These are phyloP conservation scores for Oryctolagus cuniculus DNA, from an alignment of 2,113 vertebrate genomes.

Conservation along the genomic window mOryCun1.1 NC_091453.1:125584001-125584500, in stretches of 20 bases:
- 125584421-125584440: background rate
- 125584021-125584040: background rate
- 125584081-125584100: background rate
- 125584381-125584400: background rate
- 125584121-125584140: background rate
- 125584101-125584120: background rate
- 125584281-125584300: background rate
- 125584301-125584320: background rate
- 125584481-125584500: background rate
- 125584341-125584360: background rate
- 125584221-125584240: background rate
- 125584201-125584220: background rate
- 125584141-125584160: background rate
- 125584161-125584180: background rate
- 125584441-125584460: background rate
- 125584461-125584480: background rate
- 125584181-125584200: background rate
- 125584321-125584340: background rate
- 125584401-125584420: background rate
- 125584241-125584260: background rate
- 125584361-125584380: background rate
- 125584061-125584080: background rate
- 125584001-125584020: background rate
- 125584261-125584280: conserved; percentile 2
- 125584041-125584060: background rate